These are phyloP conservation scores for Coleophora flavipennella DNA, from an alignment of 2,888 invertebrate genomes.

Conservation along the genomic window DNA sequence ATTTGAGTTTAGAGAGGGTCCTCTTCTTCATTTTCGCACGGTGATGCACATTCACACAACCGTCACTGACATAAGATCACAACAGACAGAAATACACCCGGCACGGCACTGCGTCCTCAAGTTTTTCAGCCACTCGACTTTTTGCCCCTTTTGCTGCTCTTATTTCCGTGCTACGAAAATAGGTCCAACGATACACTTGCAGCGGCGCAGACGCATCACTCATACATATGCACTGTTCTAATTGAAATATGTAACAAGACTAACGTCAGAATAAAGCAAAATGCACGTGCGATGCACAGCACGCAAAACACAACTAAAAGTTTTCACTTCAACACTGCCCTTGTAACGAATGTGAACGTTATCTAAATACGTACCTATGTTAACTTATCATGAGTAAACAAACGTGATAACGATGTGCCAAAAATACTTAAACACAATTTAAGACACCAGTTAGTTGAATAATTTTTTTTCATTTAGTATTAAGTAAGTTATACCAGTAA, in stretches of 20 bases:
- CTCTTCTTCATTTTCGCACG: slow-evolving; percentile 54
- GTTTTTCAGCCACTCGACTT: slow-evolving; percentile 63
- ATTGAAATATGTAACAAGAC: not conserved
- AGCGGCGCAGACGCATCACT: slow-evolving; percentile 62
- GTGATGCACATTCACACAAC: slow-evolving; percentile 25
- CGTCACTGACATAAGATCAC: slow-evolving; percentile 47
- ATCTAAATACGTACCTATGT: slow-evolving; percentile 28
- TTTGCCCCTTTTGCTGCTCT: slow-evolving; percentile 71
- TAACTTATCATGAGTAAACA: slow-evolving; percentile 40
- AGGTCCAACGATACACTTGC: slow-evolving; percentile 65
- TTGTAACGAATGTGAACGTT: slow-evolving; percentile 24
- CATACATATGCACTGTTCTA: slow-evolving; percentile 25
- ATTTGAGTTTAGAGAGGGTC: slow-evolving; percentile 61
- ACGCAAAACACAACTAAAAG: slow-evolving; percentile 1
- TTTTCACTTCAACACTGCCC: slow-evolving; percentile 13
- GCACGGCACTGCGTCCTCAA: slow-evolving; percentile 62
- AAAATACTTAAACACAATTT: slow-evolving; percentile 25
- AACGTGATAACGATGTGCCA: slow-evolving; percentile 31
- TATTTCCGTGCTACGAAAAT: slow-evolving; percentile 73
- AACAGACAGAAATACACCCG: slow-evolving; percentile 62
- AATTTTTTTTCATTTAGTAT: slow-evolving; percentile 30
- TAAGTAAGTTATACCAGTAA: slow-evolving; percentile 20
- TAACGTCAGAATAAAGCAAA: slow-evolving; percentile 12
- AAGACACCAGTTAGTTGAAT: slow-evolving; percentile 33
- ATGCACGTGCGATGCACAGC: no score